phyloP scores from a whole-genome alignment of 2,888 invertebrate genomes.

The Epinotia demarniana region DNA sequence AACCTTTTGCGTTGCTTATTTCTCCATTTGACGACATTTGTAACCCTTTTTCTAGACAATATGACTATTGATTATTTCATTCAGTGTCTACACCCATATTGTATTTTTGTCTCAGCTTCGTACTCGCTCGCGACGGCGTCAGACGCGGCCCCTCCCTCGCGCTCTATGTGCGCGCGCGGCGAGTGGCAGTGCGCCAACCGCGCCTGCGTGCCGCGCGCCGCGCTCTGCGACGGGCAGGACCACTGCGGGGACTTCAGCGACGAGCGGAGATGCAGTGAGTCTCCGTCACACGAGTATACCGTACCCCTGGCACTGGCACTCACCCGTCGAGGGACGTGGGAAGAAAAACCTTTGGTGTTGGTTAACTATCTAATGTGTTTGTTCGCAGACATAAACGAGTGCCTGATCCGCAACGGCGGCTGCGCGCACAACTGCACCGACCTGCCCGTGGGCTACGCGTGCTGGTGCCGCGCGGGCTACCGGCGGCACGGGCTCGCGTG shows the following conservation, averaged over 20 bases:
- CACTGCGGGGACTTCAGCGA: constrained; percentile 89
- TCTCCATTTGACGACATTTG: too few relatives aligned
- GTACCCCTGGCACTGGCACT: too few relatives aligned
- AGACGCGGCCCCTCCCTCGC: constrained; percentile 58
- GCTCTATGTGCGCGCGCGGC: constrained; percentile 67
- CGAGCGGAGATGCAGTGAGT: constrained; percentile 67
- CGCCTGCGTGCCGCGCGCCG: constrained; percentile 87
- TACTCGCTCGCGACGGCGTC: constrained; percentile 78
- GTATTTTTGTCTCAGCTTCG: constrained; percentile 67
- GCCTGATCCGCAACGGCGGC: constrained; percentile 81
- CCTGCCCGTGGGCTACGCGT: constrained; percentile 90
- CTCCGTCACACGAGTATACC: too few relatives aligned
- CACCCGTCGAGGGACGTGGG: too few relatives aligned
- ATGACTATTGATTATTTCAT: too few relatives aligned
- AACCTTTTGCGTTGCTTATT: neutral
- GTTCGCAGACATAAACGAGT: constrained; percentile 89
- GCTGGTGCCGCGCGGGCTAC: constrained; percentile 88
- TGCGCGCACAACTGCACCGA: constrained; percentile 92
- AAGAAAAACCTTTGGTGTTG: too few relatives aligned
- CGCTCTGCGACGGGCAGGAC: constrained; percentile 90
- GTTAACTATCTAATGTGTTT: too few relatives aligned
- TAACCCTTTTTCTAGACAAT: too few relatives aligned
- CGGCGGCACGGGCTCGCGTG: constrained; percentile 75
- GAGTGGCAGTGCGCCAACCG: constrained; percentile 89
- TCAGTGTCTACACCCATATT: too few relatives aligned